Conservation (phyloP, 2,797 vertebrate species). For the Myotis findleyi region DNA sequence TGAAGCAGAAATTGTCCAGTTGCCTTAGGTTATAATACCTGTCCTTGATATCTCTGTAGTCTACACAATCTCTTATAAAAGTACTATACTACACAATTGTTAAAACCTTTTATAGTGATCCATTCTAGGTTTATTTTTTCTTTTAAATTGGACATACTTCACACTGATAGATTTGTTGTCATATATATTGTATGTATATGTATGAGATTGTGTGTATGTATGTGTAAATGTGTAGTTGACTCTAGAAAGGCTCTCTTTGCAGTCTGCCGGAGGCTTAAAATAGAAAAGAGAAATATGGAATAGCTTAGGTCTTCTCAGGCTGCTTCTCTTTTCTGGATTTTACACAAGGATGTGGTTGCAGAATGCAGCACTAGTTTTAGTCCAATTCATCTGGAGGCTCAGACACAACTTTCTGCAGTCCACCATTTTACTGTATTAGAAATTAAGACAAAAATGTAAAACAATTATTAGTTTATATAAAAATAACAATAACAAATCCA, state of each 20-base stretch:
- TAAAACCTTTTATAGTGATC: background rate
- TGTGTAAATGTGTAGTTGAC: background rate
- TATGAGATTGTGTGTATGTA: background rate
- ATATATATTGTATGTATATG: background rate
- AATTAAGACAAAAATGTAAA: conserved; percentile 37
- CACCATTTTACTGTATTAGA: background rate
- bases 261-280: background rate
- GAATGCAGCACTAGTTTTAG: background rate
- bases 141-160: background rate
- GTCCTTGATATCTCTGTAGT: background rate
- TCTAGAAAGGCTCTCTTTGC: background rate
- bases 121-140: background rate
- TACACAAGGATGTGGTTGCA: background rate
- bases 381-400: background rate
- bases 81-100: background rate
- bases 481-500: background rate
- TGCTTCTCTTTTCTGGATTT: background rate
- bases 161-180: background rate
- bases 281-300: conserved; percentile 17
- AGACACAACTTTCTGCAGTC: background rate
- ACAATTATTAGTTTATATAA: background rate
- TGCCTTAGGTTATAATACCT: background rate
- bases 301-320: background rate
- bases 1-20: conserved; percentile 24
- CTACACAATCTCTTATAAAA: background rate